Conservation (phyloP, 1,140 invertebrate species). For the Zaprionus kolodkinae region DNA sequence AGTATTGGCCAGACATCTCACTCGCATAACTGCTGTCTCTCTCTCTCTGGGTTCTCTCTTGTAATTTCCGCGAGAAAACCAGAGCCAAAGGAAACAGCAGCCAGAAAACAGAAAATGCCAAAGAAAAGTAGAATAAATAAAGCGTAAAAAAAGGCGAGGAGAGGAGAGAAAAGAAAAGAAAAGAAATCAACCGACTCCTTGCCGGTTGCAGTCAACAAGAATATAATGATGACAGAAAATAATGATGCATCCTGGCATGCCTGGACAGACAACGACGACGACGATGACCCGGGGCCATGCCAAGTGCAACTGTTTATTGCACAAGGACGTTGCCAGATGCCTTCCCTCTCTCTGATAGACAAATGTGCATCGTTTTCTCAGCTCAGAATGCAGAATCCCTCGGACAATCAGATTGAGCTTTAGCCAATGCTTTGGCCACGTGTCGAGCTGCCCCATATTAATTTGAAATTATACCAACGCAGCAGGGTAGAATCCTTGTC, state of each 20-base stretch:
- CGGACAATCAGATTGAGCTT: constrained; percentile 60
- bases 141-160: not conserved
- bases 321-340: constrained; percentile 41
- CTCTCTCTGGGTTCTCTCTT: constrained; percentile 28
- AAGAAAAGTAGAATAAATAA: not conserved
- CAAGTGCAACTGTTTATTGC: constrained; percentile 69
- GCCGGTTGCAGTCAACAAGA: constrained; percentile 62
- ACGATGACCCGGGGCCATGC: constrained; percentile 31
- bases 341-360: constrained; percentile 43
- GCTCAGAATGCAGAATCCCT: constrained; percentile 71
- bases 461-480: constrained; percentile 58
- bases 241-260: constrained; percentile 76
- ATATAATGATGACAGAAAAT: constrained; percentile 83
- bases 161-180: not conserved
- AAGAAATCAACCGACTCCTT: constrained; percentile 5
- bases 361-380: constrained; percentile 82
- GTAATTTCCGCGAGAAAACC: constrained; percentile 74
- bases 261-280: constrained; percentile 34
- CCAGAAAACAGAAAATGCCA: constrained; percentile 19
- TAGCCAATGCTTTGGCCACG: not conserved
- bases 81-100: constrained; percentile 29
- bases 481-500: too few relatives aligned
- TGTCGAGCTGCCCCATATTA: constrained; percentile 62
- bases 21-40: constrained; percentile 8
- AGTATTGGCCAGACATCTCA: constrained; percentile 9